These are phyloP conservation scores for Crenichthys baileyi DNA, from an alignment of 2,797 vertebrate species.

Conservation along the genomic window DNA sequence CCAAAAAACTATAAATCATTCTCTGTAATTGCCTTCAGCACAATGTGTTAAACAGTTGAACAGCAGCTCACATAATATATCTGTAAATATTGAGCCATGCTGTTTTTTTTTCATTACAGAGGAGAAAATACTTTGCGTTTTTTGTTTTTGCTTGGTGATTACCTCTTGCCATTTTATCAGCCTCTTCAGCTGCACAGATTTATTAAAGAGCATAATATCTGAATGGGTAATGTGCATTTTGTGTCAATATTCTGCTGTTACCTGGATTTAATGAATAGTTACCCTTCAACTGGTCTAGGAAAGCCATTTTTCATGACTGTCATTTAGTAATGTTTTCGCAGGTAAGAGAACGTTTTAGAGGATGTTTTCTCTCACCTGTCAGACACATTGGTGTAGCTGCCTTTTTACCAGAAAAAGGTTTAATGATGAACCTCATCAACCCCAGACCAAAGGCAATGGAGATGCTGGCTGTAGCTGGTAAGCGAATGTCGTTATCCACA, in stretches of 20 bases:
- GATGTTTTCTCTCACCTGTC: neutral
- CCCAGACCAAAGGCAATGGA: too few relatives aligned
- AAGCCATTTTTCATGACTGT: neutral
- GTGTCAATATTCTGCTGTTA: neutral
- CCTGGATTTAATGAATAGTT: neutral
- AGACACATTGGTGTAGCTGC: neutral
- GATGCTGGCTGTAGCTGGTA: too few relatives aligned
- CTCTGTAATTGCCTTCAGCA: constrained; percentile 43
- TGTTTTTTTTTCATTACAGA: neutral
- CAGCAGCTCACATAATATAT: constrained; percentile 36
- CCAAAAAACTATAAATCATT: constrained; percentile 65
- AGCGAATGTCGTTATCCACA: too few relatives aligned
- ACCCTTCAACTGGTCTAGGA: neutral
- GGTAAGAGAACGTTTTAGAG: neutral
- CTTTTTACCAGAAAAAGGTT: neutral
- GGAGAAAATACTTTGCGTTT: neutral
- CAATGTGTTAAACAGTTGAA: constrained; percentile 33
- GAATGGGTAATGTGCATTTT: neutral
- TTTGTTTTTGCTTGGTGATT: constrained; percentile 17
- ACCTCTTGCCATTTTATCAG: constrained; percentile 7
- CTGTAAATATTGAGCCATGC: constrained; percentile 37
- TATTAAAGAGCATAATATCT: neutral
- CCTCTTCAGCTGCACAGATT: neutral
- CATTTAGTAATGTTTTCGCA: neutral
- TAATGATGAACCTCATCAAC: neutral